phyloP scores from a whole-genome alignment of 2,113 vertebrate species.

The Poeciliopsis retropinna region DNA sequence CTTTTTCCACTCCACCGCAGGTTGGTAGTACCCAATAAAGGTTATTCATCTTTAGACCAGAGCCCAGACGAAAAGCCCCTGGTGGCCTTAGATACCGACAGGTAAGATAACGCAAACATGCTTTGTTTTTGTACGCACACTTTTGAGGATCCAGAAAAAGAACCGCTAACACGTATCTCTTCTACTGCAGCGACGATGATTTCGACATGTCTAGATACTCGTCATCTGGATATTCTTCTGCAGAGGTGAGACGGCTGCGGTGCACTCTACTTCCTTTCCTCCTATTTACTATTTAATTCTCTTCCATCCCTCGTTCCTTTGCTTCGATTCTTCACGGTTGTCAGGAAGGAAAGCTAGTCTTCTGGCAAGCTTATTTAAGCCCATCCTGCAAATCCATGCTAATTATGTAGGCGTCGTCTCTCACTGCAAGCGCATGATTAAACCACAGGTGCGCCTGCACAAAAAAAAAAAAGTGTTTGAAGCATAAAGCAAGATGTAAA shows the following conservation, averaged over 20 bases:
- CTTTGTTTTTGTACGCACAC: not conserved
- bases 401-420: constrained; percentile 12
- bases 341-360: constrained; percentile 12
- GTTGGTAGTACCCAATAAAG: constrained; percentile 98
- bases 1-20: constrained; percentile 67
- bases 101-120: constrained; percentile 74
- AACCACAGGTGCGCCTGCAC: constrained; percentile 18
- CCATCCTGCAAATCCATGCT: constrained; percentile 27
- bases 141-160: not conserved
- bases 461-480: constrained; percentile 20
- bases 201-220: constrained; percentile 99
- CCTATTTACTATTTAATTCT: not conserved
- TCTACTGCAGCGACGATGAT: constrained; percentile 91
- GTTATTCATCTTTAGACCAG: constrained; percentile 98
- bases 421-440: constrained; percentile 8
- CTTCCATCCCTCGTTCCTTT: not conserved
- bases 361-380: constrained; percentile 19
- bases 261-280: not conserved
- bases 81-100: constrained; percentile 98
- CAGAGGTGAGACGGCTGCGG: constrained; percentile 88
- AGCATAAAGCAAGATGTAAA: constrained; percentile 27
- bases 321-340: not conserved
- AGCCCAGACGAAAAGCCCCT: constrained; percentile 97
- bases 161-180: constrained; percentile 31
- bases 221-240: constrained; percentile 98